Base-by-base conservation (phyloP, 2,113 vertebrate species). In the Aviceda subcristata region DNA sequence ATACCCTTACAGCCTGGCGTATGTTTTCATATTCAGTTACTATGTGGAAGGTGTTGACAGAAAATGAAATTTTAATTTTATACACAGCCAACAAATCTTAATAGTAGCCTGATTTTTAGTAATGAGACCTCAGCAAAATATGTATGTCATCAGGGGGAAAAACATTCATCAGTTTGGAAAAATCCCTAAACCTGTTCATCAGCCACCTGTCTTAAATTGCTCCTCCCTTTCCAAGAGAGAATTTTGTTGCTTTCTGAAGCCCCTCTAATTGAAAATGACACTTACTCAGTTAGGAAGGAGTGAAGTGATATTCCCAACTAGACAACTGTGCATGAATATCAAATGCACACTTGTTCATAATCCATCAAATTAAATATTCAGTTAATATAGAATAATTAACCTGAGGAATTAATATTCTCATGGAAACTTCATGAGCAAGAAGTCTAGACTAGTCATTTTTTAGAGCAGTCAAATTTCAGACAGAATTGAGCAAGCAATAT, bases 21-120 rank as follows among this genome's bases (percentile, higher is more conserved):
- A 57, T 94, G 92, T 97, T 97, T 96, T 95, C 94, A 87, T 96
- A 87, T 94, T 96, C 95, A 85, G 88, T 94, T 94, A 91, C 88
- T 91, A 78, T 91, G 94, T 91, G 80, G 91, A 97, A 97, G 94
- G 97, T 96, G 97, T 97, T 96, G 97, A 97, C 96, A 95, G 95
- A 96, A 95, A 97, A 96, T 95, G 95, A 97, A 97, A 95, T 96
- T 97, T 96, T 92, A 94, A 95, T 95, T 97, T 95, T 94, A 88
- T 87, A 94, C 94, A 92, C 83, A 96, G 96, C 97, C 96, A 97
- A 96, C 76, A 96, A 95, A 94, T 97, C 92, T 97, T 97, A 97
- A 96, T 96, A 90, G 91, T 87, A 91, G 89, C 94, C 97, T 93
- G 86, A 94, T 97, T 97, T 97, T 97, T 97, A 87, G 95, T 94